These are phyloP conservation scores for Danaus plexippus DNA, from an alignment of 1,140 invertebrate species.

Conservation along the genomic window DNA sequence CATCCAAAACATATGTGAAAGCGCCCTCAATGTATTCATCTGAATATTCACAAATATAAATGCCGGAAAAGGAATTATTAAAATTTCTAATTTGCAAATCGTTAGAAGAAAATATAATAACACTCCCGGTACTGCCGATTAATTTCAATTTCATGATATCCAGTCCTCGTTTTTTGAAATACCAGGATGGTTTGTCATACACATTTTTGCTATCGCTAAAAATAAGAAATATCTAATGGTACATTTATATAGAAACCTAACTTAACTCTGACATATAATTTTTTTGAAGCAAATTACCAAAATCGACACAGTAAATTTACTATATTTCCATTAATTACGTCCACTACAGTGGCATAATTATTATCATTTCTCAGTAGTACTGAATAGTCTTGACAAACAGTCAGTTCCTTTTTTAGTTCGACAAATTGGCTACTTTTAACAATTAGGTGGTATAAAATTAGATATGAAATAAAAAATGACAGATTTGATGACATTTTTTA, in stretches of 20 bases:
- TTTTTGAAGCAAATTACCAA: slow-evolving; percentile 3
- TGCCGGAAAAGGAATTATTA: slow-evolving; percentile 14
- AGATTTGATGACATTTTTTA: too few species aligned
- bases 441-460: too few species aligned
- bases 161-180: too few species aligned
- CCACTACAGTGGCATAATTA: not conserved
- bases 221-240: not conserved
- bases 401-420: not conserved
- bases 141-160: not conserved
- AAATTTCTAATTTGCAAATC: slow-evolving; percentile 19
- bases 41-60: slow-evolving; percentile 19
- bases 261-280: too few species aligned
- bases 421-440: not conserved
- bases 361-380: too few species aligned
- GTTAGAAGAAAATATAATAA: slow-evolving; percentile 3
- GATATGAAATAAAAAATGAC: too few species aligned
- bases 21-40: not conserved
- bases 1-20: too few species aligned
- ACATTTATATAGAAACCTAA: too few species aligned
- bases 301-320: slow-evolving; percentile 16
- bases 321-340: not conserved
- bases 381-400: too few species aligned
- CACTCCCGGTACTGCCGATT: not conserved
- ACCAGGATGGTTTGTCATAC: too few species aligned
- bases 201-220: too few species aligned